Evolutionary conservation across 2,797 vertebrate species (phyloP).

Genomic region (Premnoplex brunnescens): DNA sequence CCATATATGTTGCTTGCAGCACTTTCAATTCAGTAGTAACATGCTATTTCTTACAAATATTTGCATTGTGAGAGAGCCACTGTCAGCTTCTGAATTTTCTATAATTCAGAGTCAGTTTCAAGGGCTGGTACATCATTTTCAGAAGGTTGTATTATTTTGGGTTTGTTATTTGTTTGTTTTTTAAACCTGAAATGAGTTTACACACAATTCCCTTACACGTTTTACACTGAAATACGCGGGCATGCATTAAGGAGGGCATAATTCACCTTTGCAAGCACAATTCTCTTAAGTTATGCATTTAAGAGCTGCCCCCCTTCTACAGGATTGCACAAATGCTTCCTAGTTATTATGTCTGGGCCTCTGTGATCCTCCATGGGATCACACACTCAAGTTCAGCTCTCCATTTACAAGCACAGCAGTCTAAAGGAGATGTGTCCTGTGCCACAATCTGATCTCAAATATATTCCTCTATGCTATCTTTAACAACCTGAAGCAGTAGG

Average conservation of each 20-base stretch:
- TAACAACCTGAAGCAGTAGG: neutral
- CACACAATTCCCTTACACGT: neutral
- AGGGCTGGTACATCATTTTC: neutral
- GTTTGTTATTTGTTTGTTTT: neutral
- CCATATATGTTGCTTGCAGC: neutral
- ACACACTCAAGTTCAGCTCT: neutral
- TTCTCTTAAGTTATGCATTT: fast-evolving
- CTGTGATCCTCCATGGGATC: neutral
- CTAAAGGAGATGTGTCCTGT: neutral
- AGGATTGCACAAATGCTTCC: neutral
- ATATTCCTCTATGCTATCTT: neutral
- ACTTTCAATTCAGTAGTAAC: neutral
- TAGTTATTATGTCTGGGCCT: neutral
- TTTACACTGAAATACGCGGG: neutral
- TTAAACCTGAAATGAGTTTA: neutral
- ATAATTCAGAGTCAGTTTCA: neutral
- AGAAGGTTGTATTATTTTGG: neutral
- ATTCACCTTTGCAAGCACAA: neutral
- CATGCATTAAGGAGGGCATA: neutral
- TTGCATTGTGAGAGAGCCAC: neutral
- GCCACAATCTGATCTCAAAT: neutral
- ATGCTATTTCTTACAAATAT: neutral
- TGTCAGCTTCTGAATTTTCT: neutral
- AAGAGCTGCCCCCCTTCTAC: neutral
- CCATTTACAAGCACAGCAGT: neutral